Conservation (phyloP, 2,888 invertebrate genomes). For the Spodoptera picta region DNA sequence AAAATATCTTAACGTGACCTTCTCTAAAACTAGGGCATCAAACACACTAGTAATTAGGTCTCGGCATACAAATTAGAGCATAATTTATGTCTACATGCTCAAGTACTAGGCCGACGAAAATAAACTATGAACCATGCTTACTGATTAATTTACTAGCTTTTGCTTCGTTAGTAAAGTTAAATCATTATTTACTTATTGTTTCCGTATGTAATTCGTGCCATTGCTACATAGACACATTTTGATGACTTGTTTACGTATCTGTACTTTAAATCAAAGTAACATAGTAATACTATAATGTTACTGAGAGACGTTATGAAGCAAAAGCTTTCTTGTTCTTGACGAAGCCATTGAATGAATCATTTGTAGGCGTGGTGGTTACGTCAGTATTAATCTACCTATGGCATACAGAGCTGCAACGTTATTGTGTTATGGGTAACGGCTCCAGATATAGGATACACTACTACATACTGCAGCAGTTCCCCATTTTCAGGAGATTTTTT, state of each 20-base stretch:
- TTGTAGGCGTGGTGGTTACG: slow-evolving; percentile 50
- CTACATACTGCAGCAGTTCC: no score
- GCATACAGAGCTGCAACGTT: slow-evolving; percentile 19
- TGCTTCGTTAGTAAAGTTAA: no score
- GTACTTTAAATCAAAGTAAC: not conserved
- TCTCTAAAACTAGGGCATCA: slow-evolving; percentile 22
- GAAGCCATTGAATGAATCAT: slow-evolving; percentile 42
- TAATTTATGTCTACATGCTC: not conserved
- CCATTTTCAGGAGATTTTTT: not conserved
- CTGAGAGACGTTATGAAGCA: not conserved
- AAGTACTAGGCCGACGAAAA: slow-evolving; percentile 1
- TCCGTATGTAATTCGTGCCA: no score
- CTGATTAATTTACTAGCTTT: not conserved
- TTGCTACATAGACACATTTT: no score
- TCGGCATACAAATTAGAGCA: slow-evolving; percentile 10
- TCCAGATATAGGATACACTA: not conserved
- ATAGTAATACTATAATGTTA: not conserved
- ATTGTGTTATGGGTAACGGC: slow-evolving; percentile 14
- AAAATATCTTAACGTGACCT: slow-evolving; percentile 22
- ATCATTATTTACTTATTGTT: no score
- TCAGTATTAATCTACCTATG: slow-evolving; percentile 41
- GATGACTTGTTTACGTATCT: no score
- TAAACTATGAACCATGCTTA: not conserved
- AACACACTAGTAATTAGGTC: slow-evolving; percentile 23
- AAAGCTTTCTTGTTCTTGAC: slow-evolving; percentile 32